These are phyloP conservation scores for Meloidogyne exigua DNA, from an alignment of 1,140 invertebrate genomes.

Conservation along the genomic window DNA sequence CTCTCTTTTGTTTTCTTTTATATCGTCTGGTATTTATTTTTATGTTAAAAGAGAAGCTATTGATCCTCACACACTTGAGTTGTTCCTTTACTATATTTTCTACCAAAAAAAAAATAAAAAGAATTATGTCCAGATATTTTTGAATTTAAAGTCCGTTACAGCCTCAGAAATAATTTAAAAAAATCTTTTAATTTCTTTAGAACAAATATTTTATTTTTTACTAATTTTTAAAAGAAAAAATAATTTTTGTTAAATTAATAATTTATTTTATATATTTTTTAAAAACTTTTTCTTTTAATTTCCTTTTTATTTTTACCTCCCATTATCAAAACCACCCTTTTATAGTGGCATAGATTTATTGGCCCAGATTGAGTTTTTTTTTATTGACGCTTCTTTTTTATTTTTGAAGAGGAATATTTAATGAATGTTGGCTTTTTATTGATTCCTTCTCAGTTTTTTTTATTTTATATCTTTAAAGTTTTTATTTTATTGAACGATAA, in stretches of 20 bases:
- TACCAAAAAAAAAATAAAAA: background rate
- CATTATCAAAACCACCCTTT: no score
- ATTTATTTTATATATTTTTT: no score
- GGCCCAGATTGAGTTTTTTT: conserved; percentile 8
- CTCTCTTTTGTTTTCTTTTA: conserved; percentile 5
- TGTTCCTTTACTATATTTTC: background rate
- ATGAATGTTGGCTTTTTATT: background rate
- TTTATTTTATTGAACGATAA: conserved; percentile 2
- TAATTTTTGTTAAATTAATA: no score
- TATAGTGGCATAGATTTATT: background rate
- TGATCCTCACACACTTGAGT: background rate
- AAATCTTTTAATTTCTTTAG: no score
- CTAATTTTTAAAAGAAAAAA: no score
- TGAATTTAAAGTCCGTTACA: background rate
- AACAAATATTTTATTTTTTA: no score
- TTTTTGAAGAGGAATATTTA: background rate
- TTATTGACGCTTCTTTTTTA: background rate
- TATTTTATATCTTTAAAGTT: background rate
- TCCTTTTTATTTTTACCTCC: no score
- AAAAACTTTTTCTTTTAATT: no score
- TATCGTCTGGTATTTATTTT: background rate
- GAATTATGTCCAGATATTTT: background rate
- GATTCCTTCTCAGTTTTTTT: background rate
- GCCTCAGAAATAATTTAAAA: no score
- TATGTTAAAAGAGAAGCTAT: background rate